Conservation (phyloP, 1,140 invertebrate genomes). For the Drosophila pseudoananassae region DNA sequence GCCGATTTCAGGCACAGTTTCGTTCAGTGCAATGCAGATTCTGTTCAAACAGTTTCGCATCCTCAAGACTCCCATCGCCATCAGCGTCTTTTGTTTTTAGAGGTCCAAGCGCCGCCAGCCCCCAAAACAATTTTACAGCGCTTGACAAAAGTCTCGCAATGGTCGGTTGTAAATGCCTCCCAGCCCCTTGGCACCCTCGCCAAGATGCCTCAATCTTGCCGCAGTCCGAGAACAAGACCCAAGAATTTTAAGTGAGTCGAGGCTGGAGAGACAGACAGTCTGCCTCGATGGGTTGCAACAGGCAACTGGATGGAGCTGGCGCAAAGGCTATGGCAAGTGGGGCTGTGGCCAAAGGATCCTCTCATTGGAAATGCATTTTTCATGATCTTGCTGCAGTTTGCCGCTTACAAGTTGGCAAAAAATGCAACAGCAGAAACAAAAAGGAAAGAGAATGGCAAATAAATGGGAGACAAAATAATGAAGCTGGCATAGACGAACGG, state of each 20-base stretch:
- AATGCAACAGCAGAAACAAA: neutral
- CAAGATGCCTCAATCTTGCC: conserved; percentile 1
- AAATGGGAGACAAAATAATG: conserved; percentile 71
- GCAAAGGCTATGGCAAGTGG: neutral
- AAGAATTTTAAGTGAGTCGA: conserved; percentile 82
- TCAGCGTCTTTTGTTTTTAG: conserved; percentile 76
- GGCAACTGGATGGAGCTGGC: neutral
- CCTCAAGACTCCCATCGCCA: conserved; percentile 44
- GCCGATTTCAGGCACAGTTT: neutral
- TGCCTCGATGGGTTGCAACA: conserved; percentile 42
- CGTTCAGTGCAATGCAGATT: neutral
- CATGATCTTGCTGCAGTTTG: conserved; percentile 69
- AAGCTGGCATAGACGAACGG: conserved; percentile 83
- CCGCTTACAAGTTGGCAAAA: conserved; percentile 46
- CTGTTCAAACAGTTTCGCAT: conserved; percentile 22
- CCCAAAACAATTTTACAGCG: conserved; percentile 77
- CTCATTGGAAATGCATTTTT: conserved; percentile 83
- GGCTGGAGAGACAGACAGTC: conserved; percentile 60
- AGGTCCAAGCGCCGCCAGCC: conserved; percentile 55
- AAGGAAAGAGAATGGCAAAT: conserved; percentile 4
- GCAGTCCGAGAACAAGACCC: conserved; percentile 57
- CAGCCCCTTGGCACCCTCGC: neutral
- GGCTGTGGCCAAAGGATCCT: conserved; percentile 13
- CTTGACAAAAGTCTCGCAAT: conserved; percentile 72
- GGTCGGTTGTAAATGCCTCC: conserved; percentile 50